phyloP scores from a whole-genome alignment of 1,140 invertebrate genomes.

The Thaumetopoea pityocampa region DNA sequence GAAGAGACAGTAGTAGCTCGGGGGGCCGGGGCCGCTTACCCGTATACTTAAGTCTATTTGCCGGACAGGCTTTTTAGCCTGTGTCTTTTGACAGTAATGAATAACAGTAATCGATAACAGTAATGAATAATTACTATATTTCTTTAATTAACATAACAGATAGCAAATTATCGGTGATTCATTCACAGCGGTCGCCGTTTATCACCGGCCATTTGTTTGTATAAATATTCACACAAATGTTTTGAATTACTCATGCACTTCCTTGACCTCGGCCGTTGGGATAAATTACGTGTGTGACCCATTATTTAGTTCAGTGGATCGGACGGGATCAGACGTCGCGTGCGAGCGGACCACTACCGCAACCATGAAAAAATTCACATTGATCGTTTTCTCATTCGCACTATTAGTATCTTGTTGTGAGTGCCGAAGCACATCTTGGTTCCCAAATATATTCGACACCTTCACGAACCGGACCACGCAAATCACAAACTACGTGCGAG shows the following conservation, averaged over 20 bases:
- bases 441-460: conserved; percentile 42
- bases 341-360: conserved; percentile 13
- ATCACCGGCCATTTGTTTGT: too few species aligned
- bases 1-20: too few species aligned
- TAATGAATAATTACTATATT: too few species aligned
- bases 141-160: too few species aligned
- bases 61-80: too few species aligned
- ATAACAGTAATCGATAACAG: too few species aligned
- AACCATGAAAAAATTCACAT: conserved; percentile 43
- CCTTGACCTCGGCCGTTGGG: conserved; percentile 38
- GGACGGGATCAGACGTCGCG: conserved; percentile 19
- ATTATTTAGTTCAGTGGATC: conserved; percentile 35
- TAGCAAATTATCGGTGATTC: too few species aligned
- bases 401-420: conserved; percentile 37
- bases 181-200: too few species aligned
- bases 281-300: conserved; percentile 35
- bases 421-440: conserved; percentile 37
- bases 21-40: too few species aligned
- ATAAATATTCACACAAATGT: too few species aligned
- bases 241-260: conserved; percentile 31
- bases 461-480: conserved; percentile 48
- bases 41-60: too few species aligned
- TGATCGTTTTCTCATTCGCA: conserved; percentile 43
- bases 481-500: conserved; percentile 45
- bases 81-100: too few species aligned